A percentile compares a stretch with the other conserved stretches of the same genome.
Conservation (phyloP, 2,113 vertebrate genomes). For the Poeciliopsis prolifica region DNA sequence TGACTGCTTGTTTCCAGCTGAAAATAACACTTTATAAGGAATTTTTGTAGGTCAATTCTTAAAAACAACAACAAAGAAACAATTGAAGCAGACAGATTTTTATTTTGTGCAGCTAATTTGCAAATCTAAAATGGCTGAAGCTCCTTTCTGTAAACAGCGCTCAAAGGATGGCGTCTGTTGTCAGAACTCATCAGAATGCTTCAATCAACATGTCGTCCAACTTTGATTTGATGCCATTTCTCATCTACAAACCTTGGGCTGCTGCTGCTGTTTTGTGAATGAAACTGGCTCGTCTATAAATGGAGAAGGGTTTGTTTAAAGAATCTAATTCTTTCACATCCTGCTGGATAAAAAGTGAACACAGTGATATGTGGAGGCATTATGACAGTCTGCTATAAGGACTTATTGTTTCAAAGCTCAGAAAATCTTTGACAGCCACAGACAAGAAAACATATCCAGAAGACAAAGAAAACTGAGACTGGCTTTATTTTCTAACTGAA, state of each 20-base stretch:
- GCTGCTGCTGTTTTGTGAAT: slow-evolving; percentile 2
- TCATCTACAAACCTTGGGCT: slow-evolving; percentile 16
- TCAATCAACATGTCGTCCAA: slow-evolving; percentile 38
- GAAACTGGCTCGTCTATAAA: slow-evolving; percentile 41
- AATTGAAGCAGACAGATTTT: slow-evolving; percentile 23
- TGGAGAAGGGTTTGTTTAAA: slow-evolving; percentile 46
- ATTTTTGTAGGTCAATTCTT: slow-evolving; percentile 29
- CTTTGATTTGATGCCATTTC: slow-evolving; percentile 52
- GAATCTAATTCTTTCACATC: slow-evolving; percentile 15
- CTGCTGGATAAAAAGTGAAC: slow-evolving; percentile 21
- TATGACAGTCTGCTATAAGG: not conserved
- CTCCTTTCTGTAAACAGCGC: slow-evolving; percentile 7
- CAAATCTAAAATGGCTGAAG: slow-evolving; percentile 24
- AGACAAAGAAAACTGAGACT: not conserved
- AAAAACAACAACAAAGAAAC: slow-evolving; percentile 26
- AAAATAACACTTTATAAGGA: slow-evolving; percentile 40
- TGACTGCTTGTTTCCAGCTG: slow-evolving; percentile 16
- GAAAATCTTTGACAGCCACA: not conserved
- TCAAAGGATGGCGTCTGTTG: slow-evolving; percentile 50
- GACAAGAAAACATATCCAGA: not conserved
- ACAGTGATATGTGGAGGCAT: not conserved
- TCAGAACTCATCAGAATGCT: slow-evolving; percentile 48
- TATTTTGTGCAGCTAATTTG: slow-evolving; percentile 54
- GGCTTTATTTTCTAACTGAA: not conserved
- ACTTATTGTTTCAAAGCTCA: not conserved